Evolutionary conservation across 2,888 invertebrate species (phyloP), one percentile per base, ranked within the genome.

Genomic region (Bedellia somnulentella): DNA sequence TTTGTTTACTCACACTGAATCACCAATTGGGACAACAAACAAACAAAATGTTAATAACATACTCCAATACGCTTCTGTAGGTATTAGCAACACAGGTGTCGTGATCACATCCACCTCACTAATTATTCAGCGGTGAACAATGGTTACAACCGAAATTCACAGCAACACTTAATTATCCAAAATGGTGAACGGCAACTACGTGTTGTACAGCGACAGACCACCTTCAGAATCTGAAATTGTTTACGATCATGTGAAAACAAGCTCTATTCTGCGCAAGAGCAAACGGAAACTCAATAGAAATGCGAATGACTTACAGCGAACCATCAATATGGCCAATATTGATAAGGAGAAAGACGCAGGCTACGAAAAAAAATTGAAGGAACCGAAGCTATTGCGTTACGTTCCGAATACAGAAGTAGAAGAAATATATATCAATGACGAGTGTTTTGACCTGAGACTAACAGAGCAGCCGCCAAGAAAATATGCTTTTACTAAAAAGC

Each of bases 121-220:
- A n/a, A n/a, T n/a, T n/a, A n/a, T n/a, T n/a, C n/a, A n/a, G n/a
- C n/a, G n/a, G n/a, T n/a, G n/a, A n/a, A n/a, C n/a, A n/a, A n/a
- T 18, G 18, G 9, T 9, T 18, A 18, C 5, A 18, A 18, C 18
- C 5, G 9, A 9, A 18, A 9, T 18, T 5, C 18, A 18, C 9
- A 18, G 18, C 24, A 24, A 5, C 10, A 9, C 5, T 9, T 5
- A 5, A 4, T 34, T 35, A 36, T 26, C 33, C 38, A 63, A 57
- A 46, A 77, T 77, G 77, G 76, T 77, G 35, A 76, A 75, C 49
- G 71, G 77, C 11, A 75, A 76, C 42, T 77, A 77, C 43, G 56
- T 66, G 15, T 38, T 76, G 24, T 73, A 75, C 41, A 71, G 70
- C 22, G 71, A 73, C 41, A 49, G 61, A 38, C 68, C 75, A 33